phyloP scores from a whole-genome alignment of 2,797 vertebrate species.

The Galagoides demidoff region DNA sequence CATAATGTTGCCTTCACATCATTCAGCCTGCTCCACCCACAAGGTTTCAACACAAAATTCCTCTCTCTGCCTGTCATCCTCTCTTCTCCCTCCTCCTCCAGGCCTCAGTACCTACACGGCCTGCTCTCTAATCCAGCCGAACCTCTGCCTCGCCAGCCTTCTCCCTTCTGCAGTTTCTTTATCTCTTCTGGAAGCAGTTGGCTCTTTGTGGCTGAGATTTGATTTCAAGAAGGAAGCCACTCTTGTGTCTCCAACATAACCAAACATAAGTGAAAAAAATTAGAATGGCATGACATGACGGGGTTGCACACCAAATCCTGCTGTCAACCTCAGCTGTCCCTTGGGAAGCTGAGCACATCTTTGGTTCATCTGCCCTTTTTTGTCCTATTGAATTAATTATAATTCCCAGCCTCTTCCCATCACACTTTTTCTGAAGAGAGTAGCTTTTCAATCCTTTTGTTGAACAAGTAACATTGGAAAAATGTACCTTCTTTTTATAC shows the following conservation, averaged over 20 bases:
- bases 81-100: constrained; percentile 35
- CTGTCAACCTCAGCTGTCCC: not conserved
- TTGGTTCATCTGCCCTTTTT: not conserved
- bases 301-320: not conserved
- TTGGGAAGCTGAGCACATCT: not conserved
- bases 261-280: not conserved
- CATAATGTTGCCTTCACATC: not conserved
- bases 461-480: not conserved
- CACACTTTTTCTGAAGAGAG: not conserved
- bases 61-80: constrained; percentile 41
- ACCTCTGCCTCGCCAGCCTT: not conserved
- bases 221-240: not conserved
- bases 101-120: not conserved
- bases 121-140: not conserved
- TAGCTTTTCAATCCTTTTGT: not conserved
- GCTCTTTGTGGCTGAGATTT: not conserved
- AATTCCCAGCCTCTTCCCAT: not conserved
- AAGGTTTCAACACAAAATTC: constrained; percentile 50
- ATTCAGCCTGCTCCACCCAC: not conserved
- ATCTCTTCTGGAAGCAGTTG: not conserved
- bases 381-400: not conserved
- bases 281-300: too few species aligned
- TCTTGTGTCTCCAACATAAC: not conserved
- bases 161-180: not conserved
- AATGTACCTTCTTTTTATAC: not conserved